A percentile compares a stretch with the other conserved stretches of the same genome.
phyloP scores from a whole-genome alignment of 1,140 invertebrate species.

The Mizuhopecten yessoensis region DNA sequence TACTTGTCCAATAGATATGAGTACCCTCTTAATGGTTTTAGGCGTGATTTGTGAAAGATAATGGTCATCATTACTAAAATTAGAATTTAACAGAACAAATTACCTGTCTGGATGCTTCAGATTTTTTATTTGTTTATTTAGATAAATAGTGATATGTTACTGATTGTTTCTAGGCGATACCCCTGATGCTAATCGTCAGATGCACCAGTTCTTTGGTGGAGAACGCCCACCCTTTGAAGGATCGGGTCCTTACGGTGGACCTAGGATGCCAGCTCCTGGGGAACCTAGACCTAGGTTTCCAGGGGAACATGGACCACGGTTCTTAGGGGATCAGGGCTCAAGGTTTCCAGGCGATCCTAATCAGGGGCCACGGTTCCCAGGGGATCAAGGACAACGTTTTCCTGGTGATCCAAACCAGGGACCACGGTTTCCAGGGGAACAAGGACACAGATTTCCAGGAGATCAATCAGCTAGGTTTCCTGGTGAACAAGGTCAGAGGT shows the following conservation, averaged over 20 bases:
- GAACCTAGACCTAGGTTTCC: constrained; percentile 57
- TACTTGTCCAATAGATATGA: too few relatives aligned
- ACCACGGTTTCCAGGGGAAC: constrained; percentile 57
- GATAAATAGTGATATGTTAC: too few relatives aligned
- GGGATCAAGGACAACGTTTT: constrained; percentile 59
- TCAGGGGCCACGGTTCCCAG: constrained; percentile 40
- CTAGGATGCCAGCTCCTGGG: constrained; percentile 56
- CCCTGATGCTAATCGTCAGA: constrained; percentile 43
- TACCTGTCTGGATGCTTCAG: too few relatives aligned
- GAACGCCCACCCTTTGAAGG: constrained; percentile 49
- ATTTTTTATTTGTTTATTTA: too few relatives aligned
- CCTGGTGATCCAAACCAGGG: constrained; percentile 63
- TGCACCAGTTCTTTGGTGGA: constrained; percentile 50
- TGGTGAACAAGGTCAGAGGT: neutral
- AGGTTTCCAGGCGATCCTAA: constrained; percentile 48
- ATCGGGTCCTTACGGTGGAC: constrained; percentile 54
- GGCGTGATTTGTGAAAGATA: too few relatives aligned
- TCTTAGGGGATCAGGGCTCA: constrained; percentile 42
- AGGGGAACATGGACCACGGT: constrained; percentile 14
- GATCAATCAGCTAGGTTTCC: neutral
- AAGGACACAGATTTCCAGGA: constrained; percentile 46
- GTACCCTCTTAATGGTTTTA: too few relatives aligned
- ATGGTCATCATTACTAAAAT: too few relatives aligned
- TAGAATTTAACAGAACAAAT: too few relatives aligned
- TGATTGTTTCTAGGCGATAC: neutral